Evolutionary conservation across 2,888 invertebrate genomes (phyloP), one percentile per base, ranked within the genome.

Genomic region (Petrolisthes manimaculis): DNA sequence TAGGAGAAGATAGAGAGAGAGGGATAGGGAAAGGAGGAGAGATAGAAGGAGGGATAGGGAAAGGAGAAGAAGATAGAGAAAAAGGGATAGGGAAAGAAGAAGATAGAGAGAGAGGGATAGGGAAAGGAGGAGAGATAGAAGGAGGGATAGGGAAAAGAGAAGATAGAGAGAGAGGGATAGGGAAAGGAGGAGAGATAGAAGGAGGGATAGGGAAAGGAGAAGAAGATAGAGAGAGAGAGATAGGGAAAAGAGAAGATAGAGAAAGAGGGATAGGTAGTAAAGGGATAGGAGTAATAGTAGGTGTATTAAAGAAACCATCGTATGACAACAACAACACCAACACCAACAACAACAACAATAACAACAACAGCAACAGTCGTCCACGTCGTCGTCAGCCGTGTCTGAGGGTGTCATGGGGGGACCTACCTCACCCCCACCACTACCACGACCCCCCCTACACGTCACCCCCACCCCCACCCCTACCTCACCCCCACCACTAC

Each of bases 361-460:
- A n/a, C n/a, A 37, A 0, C 84, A 83, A n/a, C 85, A 86, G 18
- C 89, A n/a, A 61, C n/a, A 89, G 89, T 69, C 82, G 85, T 8
- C 85, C 83, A n/a, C 77, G 82, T 9, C 82, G 86, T 21, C 85
- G 89, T 12, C 82, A 86, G 54, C 37, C 0, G 37, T 37, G 37
- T 37, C 71, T 89, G 56, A 74, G 89, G 0, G 89, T 89, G 21
- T 89, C 89, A 1, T 89, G 89, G 89, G 89, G 89, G 18, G 85
- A 89, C 37, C 55, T 89, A 56, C 89, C 88, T 14, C 84, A 88
- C 54, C 74, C 81, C 75, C 54, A 80, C n/a, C 84, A 84, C 74
- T 54, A 80, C 9, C 89, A 84, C 12, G 88, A 84, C 54, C 74
- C 81, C 75, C 54, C 74, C n/a, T 84, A 80, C 74, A 18, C 80